phyloP scores from a whole-genome alignment of 2,113 vertebrate genomes.

The Abramis brama region DNA sequence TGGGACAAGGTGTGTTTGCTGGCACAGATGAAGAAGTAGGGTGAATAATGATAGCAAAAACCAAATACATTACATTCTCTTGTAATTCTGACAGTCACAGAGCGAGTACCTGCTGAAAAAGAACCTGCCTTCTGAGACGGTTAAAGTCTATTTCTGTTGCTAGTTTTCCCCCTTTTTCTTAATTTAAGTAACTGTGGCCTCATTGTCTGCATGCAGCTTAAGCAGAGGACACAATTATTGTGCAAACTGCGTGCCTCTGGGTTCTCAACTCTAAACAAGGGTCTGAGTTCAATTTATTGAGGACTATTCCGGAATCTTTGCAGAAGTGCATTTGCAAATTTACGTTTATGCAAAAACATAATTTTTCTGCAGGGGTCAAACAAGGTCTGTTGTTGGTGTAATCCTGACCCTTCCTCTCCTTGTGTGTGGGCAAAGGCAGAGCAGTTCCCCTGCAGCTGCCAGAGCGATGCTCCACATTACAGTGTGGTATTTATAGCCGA shows the following conservation, averaged over 20 bases:
- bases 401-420: constrained; percentile 42
- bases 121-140: background rate
- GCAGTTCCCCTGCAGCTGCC: constrained; percentile 38
- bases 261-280: constrained; percentile 12
- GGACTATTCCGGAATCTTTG: background rate
- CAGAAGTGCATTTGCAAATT: background rate
- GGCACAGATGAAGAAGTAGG: background rate
- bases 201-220: background rate
- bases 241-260: constrained; percentile 5
- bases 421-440: constrained; percentile 13
- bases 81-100: background rate
- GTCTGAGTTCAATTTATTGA: background rate
- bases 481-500: constrained; percentile 53
- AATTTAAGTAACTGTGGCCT: constrained; percentile 21
- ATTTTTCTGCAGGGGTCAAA: constrained; percentile 43
- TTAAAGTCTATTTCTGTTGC: background rate
- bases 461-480: constrained; percentile 44
- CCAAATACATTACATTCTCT: background rate
- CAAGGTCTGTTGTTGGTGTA: constrained; percentile 28
- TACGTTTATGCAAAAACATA: constrained; percentile 6
- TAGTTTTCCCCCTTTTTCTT: background rate
- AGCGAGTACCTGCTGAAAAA: background rate
- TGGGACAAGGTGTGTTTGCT: background rate
- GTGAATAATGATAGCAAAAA: background rate
- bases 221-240: constrained; percentile 1